phyloP scores from a whole-genome alignment of 2,797 vertebrate species.

The Enteromius mattozi region DNA sequence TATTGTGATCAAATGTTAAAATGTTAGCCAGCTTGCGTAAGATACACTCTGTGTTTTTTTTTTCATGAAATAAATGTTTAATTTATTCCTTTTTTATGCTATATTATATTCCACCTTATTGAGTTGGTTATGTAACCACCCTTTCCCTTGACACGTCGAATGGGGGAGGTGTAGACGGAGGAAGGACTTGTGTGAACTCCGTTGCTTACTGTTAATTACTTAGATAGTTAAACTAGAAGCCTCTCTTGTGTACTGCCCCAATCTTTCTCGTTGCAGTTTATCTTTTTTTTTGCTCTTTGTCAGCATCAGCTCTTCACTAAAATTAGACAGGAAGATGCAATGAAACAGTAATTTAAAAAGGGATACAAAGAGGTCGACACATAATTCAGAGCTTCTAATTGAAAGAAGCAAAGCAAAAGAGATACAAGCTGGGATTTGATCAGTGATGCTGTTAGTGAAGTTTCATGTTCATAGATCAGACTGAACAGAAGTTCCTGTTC shows the following conservation, averaged over 20 bases:
- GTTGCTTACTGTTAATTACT: slow-evolving; percentile 54
- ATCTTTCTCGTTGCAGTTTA: not conserved
- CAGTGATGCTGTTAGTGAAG: slow-evolving; percentile 14
- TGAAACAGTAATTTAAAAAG: slow-evolving; percentile 49
- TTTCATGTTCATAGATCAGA: slow-evolving; percentile 22
- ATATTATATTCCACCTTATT: slow-evolving; percentile 19
- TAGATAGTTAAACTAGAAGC: slow-evolving; percentile 18
- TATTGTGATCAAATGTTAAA: slow-evolving; percentile 18
- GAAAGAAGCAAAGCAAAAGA: slow-evolving; percentile 16
- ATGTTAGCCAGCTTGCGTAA: not conserved
- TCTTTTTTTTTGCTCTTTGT: not conserved
- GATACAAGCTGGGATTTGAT: slow-evolving; percentile 22
- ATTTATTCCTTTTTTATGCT: not conserved
- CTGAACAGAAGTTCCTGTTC: slow-evolving; percentile 35
- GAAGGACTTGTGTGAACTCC: slow-evolving; percentile 37
- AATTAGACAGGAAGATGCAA: slow-evolving; percentile 47
- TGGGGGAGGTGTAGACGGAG: slow-evolving; percentile 6
- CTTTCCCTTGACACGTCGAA: slow-evolving; percentile 43
- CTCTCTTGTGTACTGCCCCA: slow-evolving; percentile 45
- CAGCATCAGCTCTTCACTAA: slow-evolving; percentile 36
- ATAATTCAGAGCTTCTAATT: slow-evolving; percentile 42
- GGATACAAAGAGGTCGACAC: slow-evolving; percentile 48
- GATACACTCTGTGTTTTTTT: not conserved
- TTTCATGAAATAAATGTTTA: slow-evolving; percentile 3
- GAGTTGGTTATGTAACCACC: slow-evolving; percentile 23